Evolutionary conservation across 2,797 vertebrate genomes (phyloP), one percentile per base, ranked within the genome.

Genomic region (Orestias chungarensis): DNA sequence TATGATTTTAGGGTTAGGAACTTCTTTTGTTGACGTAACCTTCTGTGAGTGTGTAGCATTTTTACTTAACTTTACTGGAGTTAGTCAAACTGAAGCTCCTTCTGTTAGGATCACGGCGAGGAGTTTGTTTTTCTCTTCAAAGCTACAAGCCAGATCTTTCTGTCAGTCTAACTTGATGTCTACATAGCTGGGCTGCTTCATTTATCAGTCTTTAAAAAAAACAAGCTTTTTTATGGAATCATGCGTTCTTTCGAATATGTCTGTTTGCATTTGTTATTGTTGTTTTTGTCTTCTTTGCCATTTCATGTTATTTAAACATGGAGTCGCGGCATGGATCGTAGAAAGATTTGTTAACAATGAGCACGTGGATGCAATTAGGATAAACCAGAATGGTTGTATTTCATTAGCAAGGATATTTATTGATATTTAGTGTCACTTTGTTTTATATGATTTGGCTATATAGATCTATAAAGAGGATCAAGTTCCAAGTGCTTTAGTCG

Each of bases 1-100:
- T 86, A 25, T 73, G 79, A n/a, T 88, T 91, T 88, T 85, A 88
- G 80, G 73, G 66, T 66, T 4, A 61, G 75, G 69, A 69, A 76
- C 54, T 47, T 47, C 44, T n/a, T 57, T 17, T 86, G 84, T 73
- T 83, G 77, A 79, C 82, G 76, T 67, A 42, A 59, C 65, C 70
- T 78, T 70, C 74, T 70, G 71, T 27, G 38, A 40, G 57, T 25
- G 7, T 9, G 31, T 25, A 70, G 31, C 40, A 71, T 44, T 42
- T 64, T 70, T 54, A 15, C 20, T 55, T n/a, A 38, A 4, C 9
- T 38, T 38, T 8, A 7, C 6, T 27, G 18, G 38, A 66, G 50
- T 50, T 50, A n/a, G 49, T 62, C 31, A 71, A 62, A 75, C 3
- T 38, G 54, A 44, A 42, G 38, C 35, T 4, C 15, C 40, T 31